Base-by-base conservation (phyloP, 2,797 vertebrate genomes). In the Lates japonicus region DNA sequence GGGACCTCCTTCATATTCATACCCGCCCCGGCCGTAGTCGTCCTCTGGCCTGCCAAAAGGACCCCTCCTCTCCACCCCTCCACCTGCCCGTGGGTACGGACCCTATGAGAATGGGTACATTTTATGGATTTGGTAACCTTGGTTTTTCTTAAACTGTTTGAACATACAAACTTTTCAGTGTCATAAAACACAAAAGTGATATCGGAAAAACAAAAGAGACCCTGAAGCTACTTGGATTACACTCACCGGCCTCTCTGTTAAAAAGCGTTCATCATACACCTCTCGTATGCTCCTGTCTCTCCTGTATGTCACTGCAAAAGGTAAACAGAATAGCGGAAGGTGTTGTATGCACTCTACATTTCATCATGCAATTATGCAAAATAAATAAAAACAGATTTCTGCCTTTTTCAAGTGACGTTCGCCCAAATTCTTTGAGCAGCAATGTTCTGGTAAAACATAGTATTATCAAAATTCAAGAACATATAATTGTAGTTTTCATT, bases 271-370 rank as follows among this genome's bases (percentile, higher is more conserved):
- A 8, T 96, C 95, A 3, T 95, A 96, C 7, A 86, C 83, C 3
- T 95, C 95, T 65, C 95, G 90, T 81, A 95, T 77, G 81, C 68
- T 94, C 78, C 95, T 69, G 0, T 95, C 95, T 90, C 95, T 94
- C 79, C 95, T 95, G 84, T 95, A 96, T 0, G 95, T 88, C 95
- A 96, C 95, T 96, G 75, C 1, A 70, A 80, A 48, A 48, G 3
- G 63, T 10, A 78, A 59, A 79, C 2, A 73, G n/a, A 59, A 79
- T 3, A 73, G n/a, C 14, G 9, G 58, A 35, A 69, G 6, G 64
- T 17, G 16, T 2, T 41, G 16, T 12, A 22, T 29, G 7, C 7
- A 16, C 3, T 17, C 41, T 3, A 63, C 11, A 78, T 59, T 35
- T 16, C 5, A n/a, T 9, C 7, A 4, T 14, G 4, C 9, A 60